Evolutionary conservation across 2,113 vertebrate genomes (phyloP).

Genomic region (Castor canadensis): DNA sequence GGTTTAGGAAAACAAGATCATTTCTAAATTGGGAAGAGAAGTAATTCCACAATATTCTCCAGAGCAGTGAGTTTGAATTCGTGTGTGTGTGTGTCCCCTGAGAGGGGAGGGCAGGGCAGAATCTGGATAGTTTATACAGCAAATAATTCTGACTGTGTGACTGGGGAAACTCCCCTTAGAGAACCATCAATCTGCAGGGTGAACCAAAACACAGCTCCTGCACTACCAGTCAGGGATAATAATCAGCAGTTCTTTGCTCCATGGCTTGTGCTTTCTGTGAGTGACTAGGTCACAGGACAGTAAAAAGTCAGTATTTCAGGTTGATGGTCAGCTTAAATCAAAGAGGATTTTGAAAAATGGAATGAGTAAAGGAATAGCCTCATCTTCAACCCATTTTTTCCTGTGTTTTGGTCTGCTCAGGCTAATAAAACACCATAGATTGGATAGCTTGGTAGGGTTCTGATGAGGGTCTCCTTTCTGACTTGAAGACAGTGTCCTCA

Average conservation of each 20-base stretch:
- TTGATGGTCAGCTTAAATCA: neutral
- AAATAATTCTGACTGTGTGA: neutral
- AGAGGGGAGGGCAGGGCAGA: too few relatives aligned
- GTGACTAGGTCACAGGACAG: neutral
- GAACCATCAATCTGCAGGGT: neutral
- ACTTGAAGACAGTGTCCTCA: neutral
- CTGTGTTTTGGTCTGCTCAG: neutral
- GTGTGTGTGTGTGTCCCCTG: too few relatives aligned
- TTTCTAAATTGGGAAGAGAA: conserved; percentile 35
- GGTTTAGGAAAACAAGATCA: neutral
- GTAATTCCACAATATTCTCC: neutral
- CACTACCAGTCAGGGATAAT: neutral
- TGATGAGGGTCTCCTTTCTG: neutral
- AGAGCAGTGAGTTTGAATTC: neutral
- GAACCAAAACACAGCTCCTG: neutral
- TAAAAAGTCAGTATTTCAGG: neutral
- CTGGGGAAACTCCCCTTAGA: neutral
- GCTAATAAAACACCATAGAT: neutral
- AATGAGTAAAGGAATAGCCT: neutral
- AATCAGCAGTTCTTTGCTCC: neutral
- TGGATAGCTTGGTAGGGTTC: neutral
- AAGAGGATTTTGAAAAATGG: neutral
- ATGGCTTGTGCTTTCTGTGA: neutral
- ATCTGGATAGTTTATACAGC: neutral
- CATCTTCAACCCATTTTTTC: neutral